Evolutionary conservation across 2,797 vertebrate genomes (phyloP).

Genomic region (Phalanger gymnotis): DNA sequence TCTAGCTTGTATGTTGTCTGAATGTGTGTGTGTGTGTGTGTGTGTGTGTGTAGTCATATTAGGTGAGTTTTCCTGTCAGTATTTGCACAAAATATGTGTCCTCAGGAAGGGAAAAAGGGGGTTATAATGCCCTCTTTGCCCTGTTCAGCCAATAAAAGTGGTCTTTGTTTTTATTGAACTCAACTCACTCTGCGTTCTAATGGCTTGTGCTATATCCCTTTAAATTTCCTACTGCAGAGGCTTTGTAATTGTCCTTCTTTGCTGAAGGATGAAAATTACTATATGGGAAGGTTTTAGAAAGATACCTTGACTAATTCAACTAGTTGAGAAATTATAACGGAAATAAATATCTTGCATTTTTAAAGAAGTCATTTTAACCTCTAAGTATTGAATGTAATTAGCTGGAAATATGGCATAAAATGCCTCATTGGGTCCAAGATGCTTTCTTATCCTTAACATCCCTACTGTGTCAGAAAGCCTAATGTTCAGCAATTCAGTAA

Average conservation of each 20-base stretch:
- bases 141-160: not conserved
- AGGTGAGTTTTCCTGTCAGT: not conserved
- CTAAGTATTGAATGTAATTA: not conserved
- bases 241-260: conserved; percentile 23
- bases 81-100: not conserved
- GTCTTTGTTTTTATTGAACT: not conserved
- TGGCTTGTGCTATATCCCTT: not conserved
- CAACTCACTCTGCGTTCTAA: not conserved
- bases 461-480: not conserved
- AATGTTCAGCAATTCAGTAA: not conserved
- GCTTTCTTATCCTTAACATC: not conserved
- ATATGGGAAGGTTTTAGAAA: not conserved
- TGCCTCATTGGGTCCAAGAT: not conserved
- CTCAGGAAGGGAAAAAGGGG: not conserved
- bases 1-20: not conserved
- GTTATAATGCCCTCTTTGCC: not conserved
- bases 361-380: conserved; percentile 14
- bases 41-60: not conserved
- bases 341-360: conserved; percentile 9
- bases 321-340: conserved; percentile 3
- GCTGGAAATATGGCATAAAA: not conserved
- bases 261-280: not conserved
- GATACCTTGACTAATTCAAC: not conserved
- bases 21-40: not conserved
- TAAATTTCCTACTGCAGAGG: not conserved